These are phyloP conservation scores for Onychostoma macrolepis DNA, from an alignment of 2,113 vertebrate species.

Conservation along the genomic window DNA sequence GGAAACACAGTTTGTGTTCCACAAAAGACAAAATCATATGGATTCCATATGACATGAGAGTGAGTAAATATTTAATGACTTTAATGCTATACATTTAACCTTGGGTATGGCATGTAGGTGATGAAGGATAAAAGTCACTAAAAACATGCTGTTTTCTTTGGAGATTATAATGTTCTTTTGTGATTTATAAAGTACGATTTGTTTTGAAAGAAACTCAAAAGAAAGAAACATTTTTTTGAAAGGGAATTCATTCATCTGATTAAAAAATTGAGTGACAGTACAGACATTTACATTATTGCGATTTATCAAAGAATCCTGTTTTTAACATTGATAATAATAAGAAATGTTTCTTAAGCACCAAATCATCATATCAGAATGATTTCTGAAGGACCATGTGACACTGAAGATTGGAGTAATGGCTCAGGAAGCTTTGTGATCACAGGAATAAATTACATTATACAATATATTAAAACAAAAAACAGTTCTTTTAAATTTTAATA, in stretches of 20 bases:
- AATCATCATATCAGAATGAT: not conserved
- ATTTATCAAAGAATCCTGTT: too few relatives aligned
- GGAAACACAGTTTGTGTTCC: too few relatives aligned
- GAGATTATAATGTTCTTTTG: too few relatives aligned
- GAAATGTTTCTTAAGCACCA: too few relatives aligned
- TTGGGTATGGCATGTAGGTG: not conserved
- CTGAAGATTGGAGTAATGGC: not conserved
- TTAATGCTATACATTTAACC: not conserved
- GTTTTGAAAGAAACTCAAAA: too few relatives aligned
- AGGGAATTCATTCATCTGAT: not conserved
- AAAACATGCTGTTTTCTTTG: too few relatives aligned
- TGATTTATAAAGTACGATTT: too few relatives aligned
- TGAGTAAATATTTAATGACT: not conserved
- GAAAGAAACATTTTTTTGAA: too few relatives aligned
- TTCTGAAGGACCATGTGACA: not conserved
- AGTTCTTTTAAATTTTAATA: not conserved
- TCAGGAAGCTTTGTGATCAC: not conserved
- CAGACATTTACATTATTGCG: not conserved
- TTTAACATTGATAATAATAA: too few relatives aligned
- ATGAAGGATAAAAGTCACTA: not conserved
- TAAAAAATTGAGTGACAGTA: not conserved
- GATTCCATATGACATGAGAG: not conserved
- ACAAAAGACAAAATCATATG: not conserved
- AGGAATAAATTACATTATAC: not conserved
- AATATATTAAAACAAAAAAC: not conserved